Base-by-base conservation (phyloP, 2,797 vertebrate species). In the Pangasius djambal region DNA sequence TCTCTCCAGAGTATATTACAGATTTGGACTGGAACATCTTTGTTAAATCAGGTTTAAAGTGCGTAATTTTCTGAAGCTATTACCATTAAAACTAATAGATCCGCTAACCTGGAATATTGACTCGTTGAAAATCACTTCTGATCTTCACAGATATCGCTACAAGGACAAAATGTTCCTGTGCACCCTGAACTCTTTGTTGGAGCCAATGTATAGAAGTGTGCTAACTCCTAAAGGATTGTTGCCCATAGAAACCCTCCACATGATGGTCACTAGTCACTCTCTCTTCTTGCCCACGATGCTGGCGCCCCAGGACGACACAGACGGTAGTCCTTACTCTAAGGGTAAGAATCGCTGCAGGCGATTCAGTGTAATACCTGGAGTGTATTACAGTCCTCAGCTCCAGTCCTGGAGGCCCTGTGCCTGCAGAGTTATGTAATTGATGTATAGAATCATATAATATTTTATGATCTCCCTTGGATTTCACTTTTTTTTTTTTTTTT, bases 231-330 rank as follows among this genome's bases (percentile, higher is more conserved):
- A 94, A 37, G 93, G 92, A 75, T 95, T 98, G 88, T 74, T 97
- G 69, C 95, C 95, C 34, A 93, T 97, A 5, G 90, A 96, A 0
- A 95, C 94, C 37, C 69, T 99, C 74, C 96, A 99, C 92, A 96
- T 96, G 96, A 99, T 99, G 98, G 94, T 96, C 93, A 97, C 94
- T 20, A 99, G 97, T 93, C 98, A 99, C 91, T 99, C 99, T 13
- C 94, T 97, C 79, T 99, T 99, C 93, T 91, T 99, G 93, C 96
- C 97, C 87, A 94, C 93, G 65, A 96, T 99, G 93, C 93, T 99
- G 92, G 93, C 92, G 40, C 90, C 95, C 0, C 91, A 93, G n/a
- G 95, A 96, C 55, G 96, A 96, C 15, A 87, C 91, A 0, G 87
- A 65, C 86, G 69, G 0, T 0, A 90, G 89, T 72, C 72, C 18